phyloP scores from a whole-genome alignment of 2,888 invertebrate species.

The Boloria selene region DNA sequence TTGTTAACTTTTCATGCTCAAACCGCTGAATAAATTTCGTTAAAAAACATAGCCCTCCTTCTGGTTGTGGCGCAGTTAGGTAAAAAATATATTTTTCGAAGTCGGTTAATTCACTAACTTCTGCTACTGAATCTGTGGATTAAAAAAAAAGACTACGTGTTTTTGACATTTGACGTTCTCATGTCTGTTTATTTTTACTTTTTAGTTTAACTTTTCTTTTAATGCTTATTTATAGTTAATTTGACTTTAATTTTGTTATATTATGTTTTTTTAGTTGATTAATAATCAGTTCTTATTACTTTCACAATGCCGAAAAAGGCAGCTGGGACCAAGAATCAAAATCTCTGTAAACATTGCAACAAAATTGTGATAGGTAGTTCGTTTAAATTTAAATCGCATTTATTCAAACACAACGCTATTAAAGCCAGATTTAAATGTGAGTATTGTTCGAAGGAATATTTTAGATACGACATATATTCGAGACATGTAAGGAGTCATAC shows the following conservation, averaged over 20 bases:
- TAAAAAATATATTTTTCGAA: no score
- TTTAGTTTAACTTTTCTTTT: slow-evolving; percentile 15
- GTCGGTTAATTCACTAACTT: no score
- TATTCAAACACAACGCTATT: slow-evolving; percentile 57
- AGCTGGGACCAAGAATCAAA: slow-evolving; percentile 29
- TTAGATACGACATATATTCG: slow-evolving; percentile 53
- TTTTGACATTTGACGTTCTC: slow-evolving; percentile 5
- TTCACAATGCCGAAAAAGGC: slow-evolving; percentile 37
- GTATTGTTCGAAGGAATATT: slow-evolving; percentile 57
- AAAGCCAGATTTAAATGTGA: slow-evolving; percentile 54
- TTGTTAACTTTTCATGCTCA: no score
- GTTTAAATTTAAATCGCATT: slow-evolving; percentile 51
- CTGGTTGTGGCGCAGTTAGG: no score
- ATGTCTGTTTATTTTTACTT: slow-evolving; percentile 6
- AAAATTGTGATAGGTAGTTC: slow-evolving; percentile 50
- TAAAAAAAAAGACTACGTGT: neutral
- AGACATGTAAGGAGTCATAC: slow-evolving; percentile 48
- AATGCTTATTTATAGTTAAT: neutral
- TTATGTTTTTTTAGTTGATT: neutral
- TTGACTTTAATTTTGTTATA: neutral
- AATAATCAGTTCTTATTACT: neutral
- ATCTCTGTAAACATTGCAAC: slow-evolving; percentile 52
- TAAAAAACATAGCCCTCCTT: no score
- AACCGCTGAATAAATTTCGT: no score
- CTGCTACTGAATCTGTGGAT: no score